Evolutionary conservation across 2,888 invertebrate species (phyloP).

Genomic region (Melanostoma mellinum): DNA sequence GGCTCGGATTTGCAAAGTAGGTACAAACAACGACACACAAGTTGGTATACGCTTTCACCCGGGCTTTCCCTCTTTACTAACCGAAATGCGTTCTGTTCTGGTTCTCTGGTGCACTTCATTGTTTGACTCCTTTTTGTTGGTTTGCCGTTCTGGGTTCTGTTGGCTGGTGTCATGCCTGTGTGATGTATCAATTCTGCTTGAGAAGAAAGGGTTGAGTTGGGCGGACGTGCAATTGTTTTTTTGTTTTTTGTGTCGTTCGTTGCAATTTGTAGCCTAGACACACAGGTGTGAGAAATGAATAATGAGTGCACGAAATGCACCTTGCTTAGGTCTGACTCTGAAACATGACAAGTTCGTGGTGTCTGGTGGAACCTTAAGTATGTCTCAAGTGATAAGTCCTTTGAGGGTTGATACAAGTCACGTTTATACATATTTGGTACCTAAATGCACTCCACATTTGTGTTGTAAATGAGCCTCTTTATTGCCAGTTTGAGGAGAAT

Average conservation of each 20-base stretch:
- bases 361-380: too few relatives aligned
- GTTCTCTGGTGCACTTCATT: conserved; percentile 56
- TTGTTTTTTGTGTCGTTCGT: conserved; percentile 1
- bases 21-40: conserved; percentile 53
- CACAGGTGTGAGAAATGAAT: conserved; percentile 37
- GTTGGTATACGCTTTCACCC: conserved; percentile 62
- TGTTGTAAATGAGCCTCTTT: too few relatives aligned
- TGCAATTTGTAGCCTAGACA: conserved; percentile 21
- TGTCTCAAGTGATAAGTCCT: too few relatives aligned
- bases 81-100: conserved; percentile 71
- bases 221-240: neutral
- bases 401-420: too few relatives aligned
- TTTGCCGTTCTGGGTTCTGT: neutral
- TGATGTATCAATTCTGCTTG: conserved; percentile 33
- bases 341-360: too few relatives aligned
- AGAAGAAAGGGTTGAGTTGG: neutral
- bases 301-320: too few relatives aligned
- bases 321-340: too few relatives aligned
- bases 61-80: conserved; percentile 70
- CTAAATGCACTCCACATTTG: too few relatives aligned
- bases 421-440: too few relatives aligned
- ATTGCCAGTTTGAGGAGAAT: too few relatives aligned
- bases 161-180: conserved; percentile 2
- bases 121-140: conserved; percentile 31
- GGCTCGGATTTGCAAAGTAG: conserved; percentile 72